Evolutionary conservation across 2,888 invertebrate genomes (phyloP).

Genomic region (Lasioglossum malachurum): DNA sequence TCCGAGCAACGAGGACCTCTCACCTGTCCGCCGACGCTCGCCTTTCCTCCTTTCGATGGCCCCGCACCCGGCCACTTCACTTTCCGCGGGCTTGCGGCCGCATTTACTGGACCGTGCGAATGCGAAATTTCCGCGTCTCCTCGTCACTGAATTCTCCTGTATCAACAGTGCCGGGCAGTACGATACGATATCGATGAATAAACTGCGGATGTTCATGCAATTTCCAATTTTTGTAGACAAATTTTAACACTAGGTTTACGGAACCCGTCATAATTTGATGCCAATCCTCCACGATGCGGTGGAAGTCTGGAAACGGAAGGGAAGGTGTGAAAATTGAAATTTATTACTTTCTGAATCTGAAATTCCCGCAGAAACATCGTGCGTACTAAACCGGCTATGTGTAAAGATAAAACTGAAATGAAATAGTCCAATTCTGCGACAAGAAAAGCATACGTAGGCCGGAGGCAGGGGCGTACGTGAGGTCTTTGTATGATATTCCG

Average conservation of each 20-base stretch:
- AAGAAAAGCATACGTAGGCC: conserved; percentile 8
- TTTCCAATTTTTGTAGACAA: not conserved
- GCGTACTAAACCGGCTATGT: not conserved
- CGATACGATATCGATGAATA: no score
- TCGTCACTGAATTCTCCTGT: not conserved
- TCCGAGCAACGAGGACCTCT: not conserved
- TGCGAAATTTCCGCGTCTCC: not conserved
- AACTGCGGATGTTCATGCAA: no score
- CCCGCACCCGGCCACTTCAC: not conserved
- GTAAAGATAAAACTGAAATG: conserved; percentile 19
- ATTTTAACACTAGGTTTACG: no score
- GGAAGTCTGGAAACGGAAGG: no score
- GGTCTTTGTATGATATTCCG: conserved; percentile 15
- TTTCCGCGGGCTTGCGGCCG: not conserved
- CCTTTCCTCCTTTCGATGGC: conserved; percentile 1
- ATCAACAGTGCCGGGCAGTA: not conserved
- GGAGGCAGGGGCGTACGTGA: conserved; percentile 4
- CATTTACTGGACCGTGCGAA: not conserved
- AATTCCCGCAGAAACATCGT: not conserved
- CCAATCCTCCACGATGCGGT: no score
- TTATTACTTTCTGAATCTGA: not conserved
- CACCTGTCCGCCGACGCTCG: conserved; percentile 8
- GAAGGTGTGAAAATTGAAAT: not conserved
- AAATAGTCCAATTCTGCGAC: conserved; percentile 20
- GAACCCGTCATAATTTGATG: not conserved